phyloP scores from a whole-genome alignment of 1,140 invertebrate species.

The Ceratitis capitata region DNA sequence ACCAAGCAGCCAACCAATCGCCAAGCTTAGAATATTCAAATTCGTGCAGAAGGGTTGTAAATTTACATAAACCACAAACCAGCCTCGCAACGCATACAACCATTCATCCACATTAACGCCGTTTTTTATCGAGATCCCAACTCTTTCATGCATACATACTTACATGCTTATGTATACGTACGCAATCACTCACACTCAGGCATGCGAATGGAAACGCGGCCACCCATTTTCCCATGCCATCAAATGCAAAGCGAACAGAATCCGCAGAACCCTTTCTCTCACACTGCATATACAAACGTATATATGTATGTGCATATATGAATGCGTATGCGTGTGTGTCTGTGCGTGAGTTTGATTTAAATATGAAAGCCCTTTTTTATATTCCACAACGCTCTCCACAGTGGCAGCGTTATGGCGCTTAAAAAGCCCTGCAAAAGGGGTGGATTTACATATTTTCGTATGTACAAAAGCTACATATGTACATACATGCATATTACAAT shows the following conservation, averaged over 20 bases:
- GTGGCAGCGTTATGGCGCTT: neutral
- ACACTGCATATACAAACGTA: neutral
- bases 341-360: neutral
- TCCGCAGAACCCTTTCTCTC: slow-evolving; percentile 6
- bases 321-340: too few relatives aligned
- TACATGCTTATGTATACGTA: too few relatives aligned
- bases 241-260: neutral
- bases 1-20: neutral
- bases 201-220: neutral
- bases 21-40: neutral
- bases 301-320: neutral
- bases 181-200: neutral
- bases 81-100: neutral
- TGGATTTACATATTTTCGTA: slow-evolving; percentile 1
- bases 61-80: slow-evolving; percentile 18
- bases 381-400: neutral
- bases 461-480: neutral
- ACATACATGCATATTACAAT: neutral
- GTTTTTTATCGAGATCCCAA: neutral
- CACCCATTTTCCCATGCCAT: neutral
- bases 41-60: slow-evolving; percentile 19
- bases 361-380: neutral
- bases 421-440: neutral
- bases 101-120: neutral
- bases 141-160: neutral